Evolutionary conservation across 2,113 vertebrate genomes (phyloP).

Genomic region (Dissostichus mawsoni): DNA sequence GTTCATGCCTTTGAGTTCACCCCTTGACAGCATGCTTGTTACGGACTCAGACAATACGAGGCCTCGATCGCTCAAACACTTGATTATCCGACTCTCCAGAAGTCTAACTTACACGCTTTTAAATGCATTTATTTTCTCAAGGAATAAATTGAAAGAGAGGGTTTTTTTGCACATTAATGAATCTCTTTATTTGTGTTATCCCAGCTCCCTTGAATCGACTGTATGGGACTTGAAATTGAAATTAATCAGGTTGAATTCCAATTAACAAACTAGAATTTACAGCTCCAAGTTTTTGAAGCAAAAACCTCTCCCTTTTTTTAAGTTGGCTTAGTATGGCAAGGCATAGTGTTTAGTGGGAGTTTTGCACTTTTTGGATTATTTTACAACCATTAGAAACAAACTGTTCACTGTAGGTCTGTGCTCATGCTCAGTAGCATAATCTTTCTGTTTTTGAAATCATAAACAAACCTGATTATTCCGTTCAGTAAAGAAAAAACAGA

Average conservation of each 20-base stretch:
- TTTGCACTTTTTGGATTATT: not conserved
- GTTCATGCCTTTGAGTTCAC: too few relatives aligned
- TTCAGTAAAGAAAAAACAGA: too few relatives aligned
- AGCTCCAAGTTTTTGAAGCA: not conserved
- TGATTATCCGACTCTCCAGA: conserved; percentile 7
- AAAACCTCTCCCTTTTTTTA: conserved; percentile 15
- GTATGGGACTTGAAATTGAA: conserved; percentile 19
- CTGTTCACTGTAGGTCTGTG: not conserved
- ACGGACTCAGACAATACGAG: conserved; percentile 20
- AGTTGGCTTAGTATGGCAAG: not conserved
- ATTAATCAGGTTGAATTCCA: conserved; percentile 27
- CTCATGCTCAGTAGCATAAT: not conserved
- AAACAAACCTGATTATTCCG: not conserved
- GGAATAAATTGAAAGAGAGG: not conserved
- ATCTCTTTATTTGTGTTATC: conserved; percentile 49
- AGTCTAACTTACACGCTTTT: conserved; percentile 15
- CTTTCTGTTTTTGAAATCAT: not conserved
- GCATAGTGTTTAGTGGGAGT: conserved; percentile 3
- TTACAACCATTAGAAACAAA: conserved; percentile 6
- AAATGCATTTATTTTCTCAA: conserved; percentile 27
- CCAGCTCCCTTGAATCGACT: not conserved
- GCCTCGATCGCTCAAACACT: conserved; percentile 9
- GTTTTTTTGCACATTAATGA: conserved; percentile 36
- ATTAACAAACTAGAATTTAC: conserved; percentile 8
- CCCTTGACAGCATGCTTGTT: conserved; percentile 17